A percentile compares a stretch with the other conserved stretches of the same genome.
These are phyloP conservation scores for Danio aesculapii DNA, from an alignment of 2,797 vertebrate genomes.

Conservation along the genomic window DNA sequence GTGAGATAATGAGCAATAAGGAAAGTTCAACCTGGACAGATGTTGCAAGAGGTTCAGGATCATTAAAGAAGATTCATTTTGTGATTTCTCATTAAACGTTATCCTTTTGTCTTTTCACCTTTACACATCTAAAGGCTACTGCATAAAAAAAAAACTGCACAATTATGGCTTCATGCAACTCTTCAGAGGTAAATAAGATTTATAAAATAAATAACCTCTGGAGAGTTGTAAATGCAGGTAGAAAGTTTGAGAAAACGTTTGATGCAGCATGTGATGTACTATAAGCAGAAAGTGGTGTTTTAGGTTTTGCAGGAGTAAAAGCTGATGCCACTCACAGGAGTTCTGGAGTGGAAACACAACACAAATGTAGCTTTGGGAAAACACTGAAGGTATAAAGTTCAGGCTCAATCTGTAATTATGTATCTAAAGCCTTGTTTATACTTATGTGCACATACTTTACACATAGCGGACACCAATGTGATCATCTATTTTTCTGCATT, in stretches of 20 bases:
- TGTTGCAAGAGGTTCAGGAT: not conserved
- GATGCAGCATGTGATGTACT: not conserved
- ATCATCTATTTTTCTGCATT: too few relatives aligned
- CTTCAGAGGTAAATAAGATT: not conserved
- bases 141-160: slow-evolving; percentile 24
- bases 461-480: too few relatives aligned
- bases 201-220: not conserved
- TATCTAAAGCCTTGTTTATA: too few relatives aligned
- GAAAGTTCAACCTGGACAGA: slow-evolving; percentile 5
- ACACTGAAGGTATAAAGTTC: not conserved
- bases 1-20: slow-evolving; percentile 3
- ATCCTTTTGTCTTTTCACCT: not conserved
- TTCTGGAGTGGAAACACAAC: not conserved
- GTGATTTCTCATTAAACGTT: not conserved
- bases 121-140: not conserved
- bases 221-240: not conserved
- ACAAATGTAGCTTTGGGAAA: not conserved
- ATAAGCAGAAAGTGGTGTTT: not conserved
- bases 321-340: slow-evolving; percentile 10
- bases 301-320: not conserved
- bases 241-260: not conserved
- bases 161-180: slow-evolving; percentile 2
- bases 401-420: not conserved
- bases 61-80: not conserved
- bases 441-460: too few relatives aligned